phyloP scores from a whole-genome alignment of 2,113 vertebrate genomes.

The Otis tarda region DNA sequence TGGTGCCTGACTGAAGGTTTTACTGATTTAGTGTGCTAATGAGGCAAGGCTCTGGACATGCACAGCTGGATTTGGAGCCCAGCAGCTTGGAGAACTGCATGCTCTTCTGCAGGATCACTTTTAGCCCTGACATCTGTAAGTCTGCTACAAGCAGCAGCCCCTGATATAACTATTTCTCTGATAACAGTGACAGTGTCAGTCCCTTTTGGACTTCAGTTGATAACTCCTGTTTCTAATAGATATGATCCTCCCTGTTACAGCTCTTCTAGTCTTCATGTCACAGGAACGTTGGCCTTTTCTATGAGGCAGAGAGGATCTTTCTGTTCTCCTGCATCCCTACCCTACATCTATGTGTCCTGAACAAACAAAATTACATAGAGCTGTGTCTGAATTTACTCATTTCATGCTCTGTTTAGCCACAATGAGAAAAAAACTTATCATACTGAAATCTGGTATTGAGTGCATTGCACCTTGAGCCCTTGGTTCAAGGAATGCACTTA shows the following conservation, averaged over 20 bases:
- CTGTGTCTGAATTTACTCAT: not conserved
- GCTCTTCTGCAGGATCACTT: not conserved
- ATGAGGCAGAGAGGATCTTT: not conserved
- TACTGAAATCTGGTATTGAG: not conserved
- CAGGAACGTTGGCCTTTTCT: not conserved
- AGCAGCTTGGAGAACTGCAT: not conserved
- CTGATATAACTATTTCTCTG: not conserved
- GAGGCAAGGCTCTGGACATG: not conserved
- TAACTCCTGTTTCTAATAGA: not conserved
- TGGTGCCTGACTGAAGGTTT: not conserved
- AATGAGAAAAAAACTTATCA: not conserved
- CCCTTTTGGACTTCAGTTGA: not conserved
- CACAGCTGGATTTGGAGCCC: not conserved
- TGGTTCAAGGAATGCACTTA: not conserved
- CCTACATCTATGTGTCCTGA: not conserved
- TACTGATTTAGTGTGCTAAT: not conserved
- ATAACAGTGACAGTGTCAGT: not conserved
- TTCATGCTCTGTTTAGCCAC: slow-evolving; percentile 12
- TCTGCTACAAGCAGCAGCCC: not conserved
- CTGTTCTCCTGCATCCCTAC: not conserved
- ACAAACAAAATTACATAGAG: not conserved
- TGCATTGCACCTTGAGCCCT: not conserved
- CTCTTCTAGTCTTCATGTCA: not conserved
- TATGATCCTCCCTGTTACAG: not conserved
- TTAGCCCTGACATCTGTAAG: not conserved